Conservation (phyloP, 2,113 vertebrate species). For the Megatriorchis doriae region DNA sequence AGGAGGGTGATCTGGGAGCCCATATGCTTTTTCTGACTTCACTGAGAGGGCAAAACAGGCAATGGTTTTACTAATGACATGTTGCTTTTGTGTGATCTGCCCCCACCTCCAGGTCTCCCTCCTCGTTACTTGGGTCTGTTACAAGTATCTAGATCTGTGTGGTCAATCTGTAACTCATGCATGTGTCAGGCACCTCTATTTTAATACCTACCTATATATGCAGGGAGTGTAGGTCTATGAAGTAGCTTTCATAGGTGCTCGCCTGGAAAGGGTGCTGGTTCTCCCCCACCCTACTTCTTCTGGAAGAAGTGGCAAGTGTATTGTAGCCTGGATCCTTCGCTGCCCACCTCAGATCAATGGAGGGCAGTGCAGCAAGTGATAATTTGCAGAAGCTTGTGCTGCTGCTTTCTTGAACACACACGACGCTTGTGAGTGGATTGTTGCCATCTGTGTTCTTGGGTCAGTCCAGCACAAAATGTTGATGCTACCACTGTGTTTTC, state of each 20-base stretch:
- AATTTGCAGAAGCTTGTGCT: not conserved
- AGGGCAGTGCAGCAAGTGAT: not conserved
- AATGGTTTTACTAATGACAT: not conserved
- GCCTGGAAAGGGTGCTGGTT: not conserved
- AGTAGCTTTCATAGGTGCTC: not conserved
- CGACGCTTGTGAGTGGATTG: not conserved
- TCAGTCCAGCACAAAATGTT: not conserved
- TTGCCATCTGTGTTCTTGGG: not conserved
- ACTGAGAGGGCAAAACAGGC: not conserved
- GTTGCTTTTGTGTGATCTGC: not conserved
- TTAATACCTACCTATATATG: not conserved
- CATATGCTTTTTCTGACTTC: not conserved
- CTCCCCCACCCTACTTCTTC: not conserved
- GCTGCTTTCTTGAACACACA: not conserved
- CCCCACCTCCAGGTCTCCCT: not conserved
- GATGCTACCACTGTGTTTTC: not conserved
- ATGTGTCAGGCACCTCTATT: not conserved
- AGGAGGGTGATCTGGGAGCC: not conserved
- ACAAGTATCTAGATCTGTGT: not conserved
- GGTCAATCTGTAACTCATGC: not conserved
- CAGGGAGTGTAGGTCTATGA: not conserved
- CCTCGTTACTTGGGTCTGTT: not conserved
- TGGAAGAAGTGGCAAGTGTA: not conserved
- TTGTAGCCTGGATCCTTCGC: not conserved
- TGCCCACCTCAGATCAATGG: fast-evolving